Base-by-base conservation (phyloP, 2,113 vertebrate genomes). In the Merops nubicus region DNA sequence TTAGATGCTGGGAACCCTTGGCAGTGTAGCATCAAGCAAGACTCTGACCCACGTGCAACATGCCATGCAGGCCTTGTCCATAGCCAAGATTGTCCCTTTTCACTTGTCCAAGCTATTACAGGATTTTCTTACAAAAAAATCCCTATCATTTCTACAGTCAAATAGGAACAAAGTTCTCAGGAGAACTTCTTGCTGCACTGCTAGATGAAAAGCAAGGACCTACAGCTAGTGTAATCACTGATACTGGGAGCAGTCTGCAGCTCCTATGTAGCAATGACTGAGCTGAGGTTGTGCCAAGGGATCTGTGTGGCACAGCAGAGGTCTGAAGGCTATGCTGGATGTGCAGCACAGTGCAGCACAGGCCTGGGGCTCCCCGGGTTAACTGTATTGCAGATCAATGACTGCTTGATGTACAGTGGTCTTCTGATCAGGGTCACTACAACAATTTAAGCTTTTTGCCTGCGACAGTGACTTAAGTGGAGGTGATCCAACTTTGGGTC, bases 321-420 rank as follows among this genome's bases (percentile, higher is more conserved):
- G 23, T 38, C 53, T 63, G 36, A 57, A 36, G 22, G 64, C 21
- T 16, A 15, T 1, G 0, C 29, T 84, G 60, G 65, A 38, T 56
- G 13, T 12, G 20, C 53, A 56, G 29, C 53, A 54, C 63, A 62
- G n/a, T 28, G 33, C 7, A 20, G 34, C 34, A 60, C 34, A 64
- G 15, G 6, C 18, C 40, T 31, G 45, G 10, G 33, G 8, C 25
- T 80, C 4, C 33, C 33, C 4, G 3, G 15, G 8, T 11, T 78
- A 19, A 6, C 36, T 26, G 8, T 8, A 0, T 0, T 29, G 28
- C 23, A 15, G 15, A 57, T 82, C 70, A n/a, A 21, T 56, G 34
- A 7, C 34, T 50, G 2, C 0, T 43, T 3, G 3, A 33, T 2
- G 19, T 48, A 22, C 42, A 73, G 5, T 18, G 26, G 12, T 53